These are phyloP conservation scores for Phrixothrix hirtus DNA, from an alignment of 2,888 invertebrate species.

Conservation along the genomic window DNA sequence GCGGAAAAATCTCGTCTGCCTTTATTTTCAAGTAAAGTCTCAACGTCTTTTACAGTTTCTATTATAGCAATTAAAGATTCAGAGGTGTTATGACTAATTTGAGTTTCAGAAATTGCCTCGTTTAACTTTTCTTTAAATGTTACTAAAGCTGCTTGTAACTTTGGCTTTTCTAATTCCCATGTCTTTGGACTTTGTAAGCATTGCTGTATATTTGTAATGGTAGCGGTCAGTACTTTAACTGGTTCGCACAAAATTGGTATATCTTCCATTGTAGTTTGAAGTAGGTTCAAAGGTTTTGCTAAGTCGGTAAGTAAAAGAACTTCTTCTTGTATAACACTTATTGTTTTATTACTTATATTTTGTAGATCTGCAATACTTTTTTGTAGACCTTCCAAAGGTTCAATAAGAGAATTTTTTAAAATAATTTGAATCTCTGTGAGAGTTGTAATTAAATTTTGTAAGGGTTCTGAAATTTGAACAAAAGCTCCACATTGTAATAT, in stretches of 20 bases:
- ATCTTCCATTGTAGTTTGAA: neutral
- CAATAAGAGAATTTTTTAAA: neutral
- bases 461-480: neutral
- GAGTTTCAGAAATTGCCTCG: neutral
- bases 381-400: neutral
- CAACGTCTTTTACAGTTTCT: constrained; percentile 7
- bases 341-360: neutral
- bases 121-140: constrained; percentile 30
- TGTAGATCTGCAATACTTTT: neutral
- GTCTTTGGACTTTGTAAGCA: constrained; percentile 35
- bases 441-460: neutral
- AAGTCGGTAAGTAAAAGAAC: neutral
- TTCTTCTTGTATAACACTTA: neutral
- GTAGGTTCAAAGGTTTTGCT: neutral
- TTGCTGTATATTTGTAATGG: constrained; percentile 30
- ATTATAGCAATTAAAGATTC: constrained; percentile 4
- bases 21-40: constrained; percentile 8
- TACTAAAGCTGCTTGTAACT: constrained; percentile 27
- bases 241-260: neutral
- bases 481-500: neutral
- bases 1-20: constrained; percentile 12
- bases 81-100: constrained; percentile 4
- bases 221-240: constrained; percentile 23
- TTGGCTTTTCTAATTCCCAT: constrained; percentile 27
- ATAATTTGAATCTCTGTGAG: neutral